Evolutionary conservation across 1,140 invertebrate genomes (phyloP).

Genomic region (Drosophila tropicalis): DNA sequence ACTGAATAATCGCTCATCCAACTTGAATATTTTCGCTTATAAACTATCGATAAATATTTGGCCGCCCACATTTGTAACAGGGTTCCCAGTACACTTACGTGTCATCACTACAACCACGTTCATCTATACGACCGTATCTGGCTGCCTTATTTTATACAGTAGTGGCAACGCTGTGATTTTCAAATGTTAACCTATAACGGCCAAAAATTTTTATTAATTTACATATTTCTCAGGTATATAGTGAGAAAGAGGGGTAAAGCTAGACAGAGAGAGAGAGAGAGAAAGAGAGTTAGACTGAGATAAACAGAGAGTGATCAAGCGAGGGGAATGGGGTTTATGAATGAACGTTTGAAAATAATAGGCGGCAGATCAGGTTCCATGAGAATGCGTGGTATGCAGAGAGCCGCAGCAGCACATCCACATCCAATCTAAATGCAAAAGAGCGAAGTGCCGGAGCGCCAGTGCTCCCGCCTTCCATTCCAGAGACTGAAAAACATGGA

Average conservation of each 20-base stretch:
- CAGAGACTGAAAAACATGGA: constrained; percentile 49
- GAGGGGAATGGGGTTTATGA: neutral
- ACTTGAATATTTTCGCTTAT: no score
- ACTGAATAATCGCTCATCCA: no score
- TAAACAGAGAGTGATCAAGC: no score
- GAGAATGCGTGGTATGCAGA: constrained; percentile 12
- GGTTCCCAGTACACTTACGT: neutral
- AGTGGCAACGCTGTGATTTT: constrained; percentile 25
- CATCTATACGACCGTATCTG: neutral
- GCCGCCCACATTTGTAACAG: neutral
- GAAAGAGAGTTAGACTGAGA: neutral
- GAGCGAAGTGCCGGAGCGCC: constrained; percentile 18
- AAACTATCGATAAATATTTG: neutral
- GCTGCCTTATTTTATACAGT: neutral
- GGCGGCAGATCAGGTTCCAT: constrained; percentile 17
- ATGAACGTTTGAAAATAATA: constrained; percentile 1
- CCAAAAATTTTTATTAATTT: neutral
- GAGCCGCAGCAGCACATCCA: constrained; percentile 13
- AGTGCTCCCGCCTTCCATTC: constrained; percentile 41
- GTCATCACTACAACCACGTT: neutral
- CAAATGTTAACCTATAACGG: constrained; percentile 23
- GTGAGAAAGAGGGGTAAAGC: constrained; percentile 8
- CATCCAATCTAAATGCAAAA: constrained; percentile 21
- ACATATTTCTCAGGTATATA: constrained; percentile 5
- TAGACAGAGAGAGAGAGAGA: neutral